Evolutionary conservation across 2,888 invertebrate species (phyloP).

Genomic region (Ectropis crepuscularia): DNA sequence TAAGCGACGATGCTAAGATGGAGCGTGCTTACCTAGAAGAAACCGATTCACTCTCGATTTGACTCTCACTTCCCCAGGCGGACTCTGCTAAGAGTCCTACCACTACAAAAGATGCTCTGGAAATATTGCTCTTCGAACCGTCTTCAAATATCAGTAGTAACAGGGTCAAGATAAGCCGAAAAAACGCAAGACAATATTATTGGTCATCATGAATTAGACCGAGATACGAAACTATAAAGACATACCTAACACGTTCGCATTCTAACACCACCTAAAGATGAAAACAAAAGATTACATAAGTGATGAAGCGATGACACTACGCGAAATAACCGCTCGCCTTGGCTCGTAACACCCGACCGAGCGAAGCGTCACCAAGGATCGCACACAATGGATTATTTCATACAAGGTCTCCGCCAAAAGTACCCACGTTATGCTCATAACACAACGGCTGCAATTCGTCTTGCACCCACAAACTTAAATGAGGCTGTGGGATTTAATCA

Average conservation of each 20-base stretch:
- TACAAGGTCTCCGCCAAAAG: slow-evolving; percentile 70
- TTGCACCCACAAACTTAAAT: slow-evolving; percentile 59
- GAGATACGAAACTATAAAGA: background rate
- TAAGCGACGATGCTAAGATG: no score
- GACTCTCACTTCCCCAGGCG: no score
- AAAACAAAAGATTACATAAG: slow-evolving; percentile 36
- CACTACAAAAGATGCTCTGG: no score
- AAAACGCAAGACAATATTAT: background rate
- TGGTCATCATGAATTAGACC: no score
- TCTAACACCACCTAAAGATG: slow-evolving; percentile 22
- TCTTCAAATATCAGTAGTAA: no score
- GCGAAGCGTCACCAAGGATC: slow-evolving; percentile 57
- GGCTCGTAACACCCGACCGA: slow-evolving; percentile 43
- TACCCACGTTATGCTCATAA: slow-evolving; percentile 69
- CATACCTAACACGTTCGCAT: background rate
- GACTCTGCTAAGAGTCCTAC: no score
- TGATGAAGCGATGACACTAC: slow-evolving; percentile 38
- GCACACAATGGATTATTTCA: slow-evolving; percentile 67
- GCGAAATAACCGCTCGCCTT: slow-evolving; percentile 47
- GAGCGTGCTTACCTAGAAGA: no score
- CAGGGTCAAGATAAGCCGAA: background rate
- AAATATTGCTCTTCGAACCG: no score
- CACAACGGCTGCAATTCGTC: slow-evolving; percentile 64
- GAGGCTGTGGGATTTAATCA: slow-evolving; percentile 4
- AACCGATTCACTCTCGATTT: no score